Conservation (phyloP, 2,113 vertebrate species). For the Paraplagusia blochii region DNA sequence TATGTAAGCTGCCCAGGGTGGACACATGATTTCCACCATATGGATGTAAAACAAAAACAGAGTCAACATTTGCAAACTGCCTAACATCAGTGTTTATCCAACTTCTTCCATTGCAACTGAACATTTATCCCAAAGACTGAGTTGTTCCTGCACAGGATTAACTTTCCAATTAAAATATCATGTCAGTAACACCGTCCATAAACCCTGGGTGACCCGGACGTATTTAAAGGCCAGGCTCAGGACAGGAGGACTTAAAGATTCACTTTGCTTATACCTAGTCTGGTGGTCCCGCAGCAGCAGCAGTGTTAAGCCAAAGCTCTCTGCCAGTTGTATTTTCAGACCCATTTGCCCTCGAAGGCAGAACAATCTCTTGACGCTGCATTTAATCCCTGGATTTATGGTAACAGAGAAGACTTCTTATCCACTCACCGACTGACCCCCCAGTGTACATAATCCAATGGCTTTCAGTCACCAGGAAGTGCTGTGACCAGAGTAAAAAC, state of each 20-base stretch:
- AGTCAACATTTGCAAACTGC: conserved; percentile 12
- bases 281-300: conserved; percentile 49
- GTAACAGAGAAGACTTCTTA: conserved; percentile 81
- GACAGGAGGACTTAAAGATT: conserved; percentile 61
- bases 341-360: conserved; percentile 58
- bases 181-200: conserved; percentile 56
- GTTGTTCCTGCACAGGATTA: conserved; percentile 62
- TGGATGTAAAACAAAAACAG: conserved; percentile 30
- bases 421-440: conserved; percentile 70
- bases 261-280: conserved; percentile 43
- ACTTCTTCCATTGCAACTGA: conserved; percentile 27
- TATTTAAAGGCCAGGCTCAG: conserved; percentile 51
- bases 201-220: conserved; percentile 53
- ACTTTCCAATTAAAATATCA: conserved; percentile 78
- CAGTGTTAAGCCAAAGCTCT: conserved; percentile 69
- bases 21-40: conserved; percentile 23
- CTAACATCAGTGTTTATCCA: conserved; percentile 17
- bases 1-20: conserved; percentile 20
- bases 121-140: conserved; percentile 39
- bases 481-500: conserved; percentile 27
- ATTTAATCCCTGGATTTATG: conserved; percentile 78
- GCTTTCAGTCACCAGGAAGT: conserved; percentile 51
- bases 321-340: conserved; percentile 58
- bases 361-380: conserved; percentile 59
- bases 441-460: conserved; percentile 64